A percentile compares a stretch with the other conserved stretches of the same genome.
These are phyloP conservation scores for Eulacestoma nigropectus DNA, from an alignment of 2,113 vertebrate species.

Conservation along the genomic window DNA sequence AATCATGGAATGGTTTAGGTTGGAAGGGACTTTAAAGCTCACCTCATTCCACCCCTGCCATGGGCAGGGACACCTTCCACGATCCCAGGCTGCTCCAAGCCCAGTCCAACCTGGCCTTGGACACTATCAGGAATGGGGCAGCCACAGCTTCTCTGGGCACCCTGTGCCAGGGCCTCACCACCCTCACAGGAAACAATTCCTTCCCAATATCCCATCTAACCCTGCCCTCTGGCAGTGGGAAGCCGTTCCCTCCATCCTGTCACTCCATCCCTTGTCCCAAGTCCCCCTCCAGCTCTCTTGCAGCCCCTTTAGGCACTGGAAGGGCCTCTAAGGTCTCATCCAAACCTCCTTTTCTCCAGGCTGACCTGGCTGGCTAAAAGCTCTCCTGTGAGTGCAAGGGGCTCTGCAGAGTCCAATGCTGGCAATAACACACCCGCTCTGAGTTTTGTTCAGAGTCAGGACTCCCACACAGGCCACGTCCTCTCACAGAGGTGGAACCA, in stretches of 20 bases:
- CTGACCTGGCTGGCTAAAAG: not conserved
- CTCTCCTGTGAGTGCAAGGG: not conserved
- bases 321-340: not conserved
- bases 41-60: not conserved
- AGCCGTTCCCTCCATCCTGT: fast-evolving
- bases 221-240: not conserved
- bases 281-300: not conserved
- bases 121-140: not conserved
- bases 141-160: not conserved
- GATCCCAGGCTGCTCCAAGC: fast-evolving
- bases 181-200: not conserved
- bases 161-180: fast-evolving
- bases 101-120: fast-evolving
- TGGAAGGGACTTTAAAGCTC: not conserved
- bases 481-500: not conserved
- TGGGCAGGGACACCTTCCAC: not conserved
- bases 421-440: fast-evolving
- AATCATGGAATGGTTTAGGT: not conserved
- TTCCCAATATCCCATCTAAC: not conserved
- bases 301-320: not conserved
- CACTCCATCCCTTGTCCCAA: not conserved
- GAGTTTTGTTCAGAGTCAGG: not conserved
- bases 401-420: not conserved
- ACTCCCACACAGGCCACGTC: not conserved
- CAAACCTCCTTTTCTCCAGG: not conserved